Evolutionary conservation across 92 coral and sea anemone species (phyloP), one percentile per base, ranked within the genome.

Genomic region (Muricea muricata): DNA sequence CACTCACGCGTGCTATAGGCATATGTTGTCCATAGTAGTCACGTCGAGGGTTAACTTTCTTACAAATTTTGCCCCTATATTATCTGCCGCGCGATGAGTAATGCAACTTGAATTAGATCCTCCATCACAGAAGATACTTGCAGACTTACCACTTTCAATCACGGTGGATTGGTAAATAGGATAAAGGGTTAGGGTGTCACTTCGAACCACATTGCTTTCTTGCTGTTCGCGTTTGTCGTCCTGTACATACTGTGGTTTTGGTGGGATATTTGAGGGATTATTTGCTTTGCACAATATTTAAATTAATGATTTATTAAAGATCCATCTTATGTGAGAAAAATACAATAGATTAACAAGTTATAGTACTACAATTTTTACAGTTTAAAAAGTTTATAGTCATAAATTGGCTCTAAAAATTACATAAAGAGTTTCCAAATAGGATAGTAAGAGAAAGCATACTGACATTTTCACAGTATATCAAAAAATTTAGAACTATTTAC

Each of bases 91-190:
- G 28, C 83, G 84, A 78, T 92, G 93, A 7, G 93, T 92, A 30
- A 92, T 90, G 82, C 87, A 85, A n/a, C 90, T 80, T 56, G 93
- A 80, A 54, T 90, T 80, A 1, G 95, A 87, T 4, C 93, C 94
- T 47, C 88, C 79, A 60, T 92, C 92, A 82, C 94, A 85, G 40
- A 86, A 92, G 35, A 92, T 79, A 4, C 88, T 76, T 15, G 83
- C 90, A 58, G 35, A 71, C 56, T 89, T 89, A 4, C 89, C 87
- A 11, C 84, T 89, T 42, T 77, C 94, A 45, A 84, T 73, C 55
- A 89, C 92, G 75, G 68, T 86, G 13, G 92, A 90, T 54, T 78
- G 85, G 86, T 89, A 92, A 39, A 92, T 92, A 34, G 95, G 91
- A 61, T 92, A 92, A 28, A 92, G 88, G 20, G 92, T 87, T 48